phyloP scores from a whole-genome alignment of 2,888 invertebrate genomes.

The Tetragonula carbonaria region DNA sequence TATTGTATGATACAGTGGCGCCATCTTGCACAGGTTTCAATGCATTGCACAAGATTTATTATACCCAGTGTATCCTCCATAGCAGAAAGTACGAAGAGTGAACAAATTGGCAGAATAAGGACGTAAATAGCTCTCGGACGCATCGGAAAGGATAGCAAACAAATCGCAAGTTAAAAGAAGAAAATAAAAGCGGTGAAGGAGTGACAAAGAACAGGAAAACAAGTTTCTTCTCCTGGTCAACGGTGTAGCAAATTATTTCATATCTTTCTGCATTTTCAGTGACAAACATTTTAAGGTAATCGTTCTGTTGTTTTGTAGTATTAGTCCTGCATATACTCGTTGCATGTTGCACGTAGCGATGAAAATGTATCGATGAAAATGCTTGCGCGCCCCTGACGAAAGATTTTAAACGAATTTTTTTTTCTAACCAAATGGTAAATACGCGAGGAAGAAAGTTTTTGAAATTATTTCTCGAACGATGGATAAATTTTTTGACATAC shows the following conservation, averaged over 20 bases:
- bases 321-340: too few relatives aligned
- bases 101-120: conserved; percentile 31
- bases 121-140: conserved; percentile 2
- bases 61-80: conserved; percentile 10
- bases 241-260: conserved; percentile 52
- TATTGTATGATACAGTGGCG: not conserved
- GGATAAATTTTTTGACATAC: not conserved
- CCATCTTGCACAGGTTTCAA: not conserved
- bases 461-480: not conserved
- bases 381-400: not conserved
- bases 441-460: not conserved
- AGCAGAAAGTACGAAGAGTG: conserved; percentile 25
- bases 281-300: conserved; percentile 53
- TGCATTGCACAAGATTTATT: not conserved
- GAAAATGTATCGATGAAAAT: conserved; percentile 40
- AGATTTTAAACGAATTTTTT: not conserved
- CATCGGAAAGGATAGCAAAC: conserved; percentile 23
- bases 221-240: conserved; percentile 54
- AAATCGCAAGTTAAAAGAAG: not conserved
- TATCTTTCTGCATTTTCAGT: conserved; percentile 21
- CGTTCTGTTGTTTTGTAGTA: not conserved
- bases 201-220: conserved; percentile 30
- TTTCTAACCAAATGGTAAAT: too few relatives aligned
- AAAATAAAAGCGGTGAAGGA: conserved; percentile 24
- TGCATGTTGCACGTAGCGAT: not conserved